phyloP scores from a whole-genome alignment of 2,888 invertebrate species.

The Epirrhoe tristata region DNA sequence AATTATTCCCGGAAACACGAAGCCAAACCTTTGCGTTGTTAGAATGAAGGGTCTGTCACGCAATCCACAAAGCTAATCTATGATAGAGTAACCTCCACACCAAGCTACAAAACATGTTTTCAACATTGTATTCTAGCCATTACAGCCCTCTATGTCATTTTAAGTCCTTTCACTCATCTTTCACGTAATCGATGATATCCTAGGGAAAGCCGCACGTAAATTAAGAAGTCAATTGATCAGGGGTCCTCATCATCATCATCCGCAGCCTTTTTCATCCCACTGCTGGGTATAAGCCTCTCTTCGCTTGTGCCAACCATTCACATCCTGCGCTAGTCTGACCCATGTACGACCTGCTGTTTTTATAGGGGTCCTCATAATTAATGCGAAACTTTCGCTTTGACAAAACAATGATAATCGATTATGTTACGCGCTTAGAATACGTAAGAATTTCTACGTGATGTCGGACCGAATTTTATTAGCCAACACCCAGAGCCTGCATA shows the following conservation, averaged over 20 bases:
- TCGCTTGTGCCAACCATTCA: too few species aligned
- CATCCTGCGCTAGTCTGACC: too few species aligned
- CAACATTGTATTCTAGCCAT: too few species aligned
- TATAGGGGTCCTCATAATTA: constrained; percentile 18
- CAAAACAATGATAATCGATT: neutral
- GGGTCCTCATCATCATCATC: too few species aligned
- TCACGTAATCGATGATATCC: neutral
- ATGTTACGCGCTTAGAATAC: constrained; percentile 7
- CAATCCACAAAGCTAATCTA: neutral
- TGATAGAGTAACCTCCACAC: neutral
- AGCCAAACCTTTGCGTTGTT: neutral
- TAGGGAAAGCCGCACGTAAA: neutral
- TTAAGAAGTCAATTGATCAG: constrained; percentile 5
- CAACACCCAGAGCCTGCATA: neutral
- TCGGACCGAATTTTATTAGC: constrained; percentile 9
- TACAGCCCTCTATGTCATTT: too few species aligned
- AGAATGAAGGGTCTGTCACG: neutral
- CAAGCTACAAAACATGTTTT: neutral
- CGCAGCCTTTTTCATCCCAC: too few species aligned
- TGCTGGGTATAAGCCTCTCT: too few species aligned
- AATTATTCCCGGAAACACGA: neutral
- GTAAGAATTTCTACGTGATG: constrained; percentile 10
- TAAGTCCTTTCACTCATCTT: neutral
- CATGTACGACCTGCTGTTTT: too few species aligned
- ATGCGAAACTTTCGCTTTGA: constrained; percentile 22